Evolutionary conservation across 2,797 vertebrate species (phyloP), one percentile per base, ranked within the genome.

Genomic region (Esox lucius): DNA sequence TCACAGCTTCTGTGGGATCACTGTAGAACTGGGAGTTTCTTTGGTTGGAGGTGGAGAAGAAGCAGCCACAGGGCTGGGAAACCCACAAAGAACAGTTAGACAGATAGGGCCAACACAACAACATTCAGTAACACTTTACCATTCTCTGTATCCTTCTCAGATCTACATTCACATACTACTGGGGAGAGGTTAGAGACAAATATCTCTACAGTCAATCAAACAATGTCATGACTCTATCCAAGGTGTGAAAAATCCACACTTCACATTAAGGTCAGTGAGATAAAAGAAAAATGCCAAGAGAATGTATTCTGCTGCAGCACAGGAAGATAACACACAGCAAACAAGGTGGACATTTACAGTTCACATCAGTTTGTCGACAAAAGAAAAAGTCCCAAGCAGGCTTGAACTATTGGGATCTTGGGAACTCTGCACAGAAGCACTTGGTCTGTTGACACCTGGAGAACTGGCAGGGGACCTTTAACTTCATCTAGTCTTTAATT

Each of bases 1-100:
- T 97, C 11, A 99, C 94, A 12, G 96, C 97, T 46, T 97, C 96
- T 24, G 93, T 84, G 0, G 97, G 91, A 83, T 97, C 93, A 0
- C 90, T 90, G 84, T 95, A 98, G 90, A 99, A 98, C 74, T 89
- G 87, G 22, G 96, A 95, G 39, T 85, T 90, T 73, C 70, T 89
- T 53, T 73, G 78, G 73, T 31, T 84, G 74, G 95, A 96, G 13
- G 95, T 96, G 28, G 96, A 99, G 87, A 99, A 95, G 90, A 86
- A 93, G 82, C 93, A 95, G 72, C 92, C 83, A 77, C 85, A 94
- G 0, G 83, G 86, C 97, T 98, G 80, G 83, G 83, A 77, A 83
- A 16, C 2, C 83, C 1, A 78, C 6, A n/a, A 39, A 66, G 62
- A 0, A 3, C n/a, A n/a, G 19, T 56, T 66, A 53, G 5, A 3